Percentiles rank a stretch among this genome's conserved stretches.
Conservation (phyloP, 2,888 invertebrate species). For the Zonitis immaculata region DNA sequence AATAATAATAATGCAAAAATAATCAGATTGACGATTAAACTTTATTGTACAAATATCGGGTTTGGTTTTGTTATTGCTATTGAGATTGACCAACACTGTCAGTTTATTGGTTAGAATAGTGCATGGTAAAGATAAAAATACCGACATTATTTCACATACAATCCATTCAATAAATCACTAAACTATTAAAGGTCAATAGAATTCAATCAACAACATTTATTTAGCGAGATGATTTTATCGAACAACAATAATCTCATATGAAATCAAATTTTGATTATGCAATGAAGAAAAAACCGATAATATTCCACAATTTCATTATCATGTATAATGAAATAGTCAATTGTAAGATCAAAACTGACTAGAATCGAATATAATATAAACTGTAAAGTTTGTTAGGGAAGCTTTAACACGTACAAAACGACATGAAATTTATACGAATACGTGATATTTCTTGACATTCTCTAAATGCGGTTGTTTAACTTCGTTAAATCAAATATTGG, state of each 20-base stretch:
- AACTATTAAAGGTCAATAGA: neutral
- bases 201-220: neutral
- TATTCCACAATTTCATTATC: neutral
- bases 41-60: conserved; percentile 11
- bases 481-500: conserved; percentile 16
- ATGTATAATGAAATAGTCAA: neutral
- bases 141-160: neutral
- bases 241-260: no score
- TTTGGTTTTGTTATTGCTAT: neutral
- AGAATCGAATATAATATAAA: conserved; percentile 16
- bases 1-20: neutral
- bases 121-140: conserved; percentile 1
- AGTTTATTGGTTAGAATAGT: conserved; percentile 1
- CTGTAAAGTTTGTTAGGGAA: conserved; percentile 22
- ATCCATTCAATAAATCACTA: neutral
- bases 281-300: no score
- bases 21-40: conserved; percentile 10
- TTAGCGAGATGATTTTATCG: neutral
- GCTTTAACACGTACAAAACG: conserved; percentile 24
- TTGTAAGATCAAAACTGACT: conserved; percentile 4
- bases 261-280: no score
- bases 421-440: conserved; percentile 26
- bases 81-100: neutral
- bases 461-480: conserved; percentile 14
- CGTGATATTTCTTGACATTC: conserved; percentile 24